Evolutionary conservation across 2,113 vertebrate genomes (phyloP).

Genomic region (Pelobates fuscus): DNA sequence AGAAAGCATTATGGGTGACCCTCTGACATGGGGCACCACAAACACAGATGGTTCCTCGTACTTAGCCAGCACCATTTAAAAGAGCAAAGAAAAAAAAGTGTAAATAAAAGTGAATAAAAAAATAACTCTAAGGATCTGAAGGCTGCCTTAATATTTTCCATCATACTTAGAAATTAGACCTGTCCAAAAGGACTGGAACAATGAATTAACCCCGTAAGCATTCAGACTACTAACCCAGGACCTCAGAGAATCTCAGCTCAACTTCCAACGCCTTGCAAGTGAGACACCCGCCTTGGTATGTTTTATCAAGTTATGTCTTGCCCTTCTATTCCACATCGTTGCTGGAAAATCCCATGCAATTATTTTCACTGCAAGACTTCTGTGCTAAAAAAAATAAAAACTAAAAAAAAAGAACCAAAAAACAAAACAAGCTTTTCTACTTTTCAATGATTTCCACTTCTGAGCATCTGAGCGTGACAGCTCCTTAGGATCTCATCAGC

Average conservation of each 20-base stretch:
- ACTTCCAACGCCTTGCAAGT: not conserved
- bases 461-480: not conserved
- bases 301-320: slow-evolving; percentile 38
- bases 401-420: too few relatives aligned
- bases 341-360: slow-evolving; percentile 45
- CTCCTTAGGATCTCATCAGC: not conserved
- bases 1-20: too few relatives aligned
- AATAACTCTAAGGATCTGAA: too few relatives aligned
- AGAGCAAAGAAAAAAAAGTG: too few relatives aligned
- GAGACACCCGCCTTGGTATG: slow-evolving; percentile 32
- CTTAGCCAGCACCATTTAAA: too few relatives aligned
- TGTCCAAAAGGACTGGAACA: not conserved
- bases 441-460: not conserved
- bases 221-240: not conserved
- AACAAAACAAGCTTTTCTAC: slow-evolving; percentile 13
- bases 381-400: not conserved
- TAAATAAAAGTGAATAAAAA: too few relatives aligned
- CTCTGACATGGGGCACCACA: too few relatives aligned
- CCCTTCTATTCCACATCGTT: slow-evolving; percentile 13
- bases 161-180: too few relatives aligned
- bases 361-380: slow-evolving; percentile 34
- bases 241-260: slow-evolving; percentile 12
- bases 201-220: not conserved
- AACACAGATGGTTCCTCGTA: too few relatives aligned
- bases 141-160: too few relatives aligned